Evolutionary conservation across 2,797 vertebrate species (phyloP), one percentile per base, ranked within the genome.

Genomic region (Acanthopagrus latus): DNA sequence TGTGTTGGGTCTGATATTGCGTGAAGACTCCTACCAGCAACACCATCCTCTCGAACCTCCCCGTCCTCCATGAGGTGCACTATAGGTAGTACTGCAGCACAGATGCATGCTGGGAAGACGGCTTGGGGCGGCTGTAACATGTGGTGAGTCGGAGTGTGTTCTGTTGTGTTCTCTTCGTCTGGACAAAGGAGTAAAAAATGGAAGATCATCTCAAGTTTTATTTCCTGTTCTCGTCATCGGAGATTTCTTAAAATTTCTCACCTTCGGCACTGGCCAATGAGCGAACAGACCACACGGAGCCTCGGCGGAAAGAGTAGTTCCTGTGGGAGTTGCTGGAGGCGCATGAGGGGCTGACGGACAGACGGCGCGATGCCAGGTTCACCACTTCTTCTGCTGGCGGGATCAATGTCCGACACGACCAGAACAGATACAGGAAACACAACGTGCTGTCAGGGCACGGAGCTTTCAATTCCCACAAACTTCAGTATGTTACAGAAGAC

Each of bases 1-100:
- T 64, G 33, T 38, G 33, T 9, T 5, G 1, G 2, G 21, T 25
- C 21, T 1, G 6, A 58, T 8, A 43, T 23, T 78, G 69, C 51
- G 27, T 38, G 1, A 9, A 38, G 33, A 38, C 47, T 21, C 74
- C 25, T 90, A 99, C 98, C 98, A 85, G 98, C 98, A 20, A 99
- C 98, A 25, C 98, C 98, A 56, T 99, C 98, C 69, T 99, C 98
- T 54, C 97, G 96, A 74, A 99, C 97, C 83, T 98, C 98, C 51
- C 98, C 98, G 0, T 99, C 98, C 92, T 99, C 98, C 98, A 99
- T 99, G 71, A 99, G 92, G 77, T 99, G 98, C 78, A 99, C 98
- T 46, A 99, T 99, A 3, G 98, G 98, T 5, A 99, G 94, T 46
- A 99, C 98, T 0, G 98, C 97, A 6, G 98, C 98, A 93, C 98